Percentiles rank a stretch among this genome's conserved stretches.
These are phyloP conservation scores for Drosophila orosa DNA, from an alignment of 1,140 invertebrate genomes.

Conservation along the genomic window DNA sequence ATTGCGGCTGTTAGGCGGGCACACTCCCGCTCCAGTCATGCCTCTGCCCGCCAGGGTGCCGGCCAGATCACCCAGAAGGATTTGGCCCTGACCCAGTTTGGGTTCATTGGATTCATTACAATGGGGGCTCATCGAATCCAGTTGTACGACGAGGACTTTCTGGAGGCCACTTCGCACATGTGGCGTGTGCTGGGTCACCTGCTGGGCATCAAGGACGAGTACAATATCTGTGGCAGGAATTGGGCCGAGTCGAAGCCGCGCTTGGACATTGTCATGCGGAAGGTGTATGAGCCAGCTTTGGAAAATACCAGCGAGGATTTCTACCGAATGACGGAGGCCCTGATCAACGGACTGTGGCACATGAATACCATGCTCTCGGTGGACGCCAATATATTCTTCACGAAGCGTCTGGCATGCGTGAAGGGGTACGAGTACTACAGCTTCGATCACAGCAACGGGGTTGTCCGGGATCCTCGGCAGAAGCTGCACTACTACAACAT, in stretches of 20 bases:
- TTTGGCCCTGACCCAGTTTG: conserved; percentile 93
- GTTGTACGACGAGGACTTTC: conserved; percentile 86
- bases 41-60: conserved; percentile 82
- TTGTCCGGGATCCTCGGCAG: conserved; percentile 52
- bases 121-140: conserved; percentile 88
- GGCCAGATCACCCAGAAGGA: conserved; percentile 89
- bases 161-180: conserved; percentile 92
- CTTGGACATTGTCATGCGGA: conserved; percentile 67
- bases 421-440: conserved; percentile 79
- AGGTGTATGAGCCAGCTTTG: conserved; percentile 72
- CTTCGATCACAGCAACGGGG: conserved; percentile 59
- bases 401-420: conserved; percentile 74
- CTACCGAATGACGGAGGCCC: conserved; percentile 63
- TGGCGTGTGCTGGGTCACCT: conserved; percentile 93
- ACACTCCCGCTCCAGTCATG: conserved; percentile 87
- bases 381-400: conserved; percentile 69
- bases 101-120: conserved; percentile 92
- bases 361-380: conserved; percentile 71
- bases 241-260: conserved; percentile 70
- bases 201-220: conserved; percentile 91
- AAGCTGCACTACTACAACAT: conserved; percentile 68
- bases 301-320: conserved; percentile 65
- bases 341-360: conserved; percentile 77
- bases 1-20: conserved; percentile 87
- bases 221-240: conserved; percentile 75